Conservation (phyloP, 2,113 vertebrate species). For the Erythrocebus patas region DNA sequence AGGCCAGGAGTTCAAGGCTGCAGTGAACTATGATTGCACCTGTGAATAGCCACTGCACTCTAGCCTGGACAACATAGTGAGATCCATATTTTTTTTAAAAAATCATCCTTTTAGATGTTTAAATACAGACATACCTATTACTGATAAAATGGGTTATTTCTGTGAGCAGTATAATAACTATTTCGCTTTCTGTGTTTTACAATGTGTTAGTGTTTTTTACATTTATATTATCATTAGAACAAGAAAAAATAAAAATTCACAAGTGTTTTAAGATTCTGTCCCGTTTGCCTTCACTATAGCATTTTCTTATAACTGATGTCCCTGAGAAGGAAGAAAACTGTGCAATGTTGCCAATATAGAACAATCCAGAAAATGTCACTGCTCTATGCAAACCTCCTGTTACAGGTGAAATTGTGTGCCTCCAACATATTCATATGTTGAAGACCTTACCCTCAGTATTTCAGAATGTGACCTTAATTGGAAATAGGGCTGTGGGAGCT, state of each 20-base stretch:
- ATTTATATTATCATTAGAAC: not conserved
- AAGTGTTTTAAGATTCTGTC: constrained; percentile 23
- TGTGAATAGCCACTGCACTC: not conserved
- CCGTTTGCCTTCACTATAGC: not conserved
- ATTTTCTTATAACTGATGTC: not conserved
- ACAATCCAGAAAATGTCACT: not conserved
- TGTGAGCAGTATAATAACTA: not conserved
- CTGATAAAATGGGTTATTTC: not conserved
- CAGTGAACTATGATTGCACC: not conserved
- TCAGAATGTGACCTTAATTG: not conserved
- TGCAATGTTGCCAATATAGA: not conserved
- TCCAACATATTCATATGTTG: not conserved
- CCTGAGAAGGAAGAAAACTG: not conserved
- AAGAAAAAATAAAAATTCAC: not conserved
- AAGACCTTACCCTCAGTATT: not conserved
- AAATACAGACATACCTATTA: not conserved
- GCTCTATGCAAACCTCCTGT: not conserved
- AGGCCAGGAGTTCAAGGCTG: not conserved
- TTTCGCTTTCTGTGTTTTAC: constrained; percentile 5
- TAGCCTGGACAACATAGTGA: not conserved
- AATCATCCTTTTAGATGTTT: not conserved
- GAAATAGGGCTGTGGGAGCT: not conserved
- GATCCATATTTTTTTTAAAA: not conserved
- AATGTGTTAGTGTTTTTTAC: not conserved
- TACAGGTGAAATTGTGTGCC: not conserved